Evolutionary conservation across 1,140 invertebrate species (phyloP).

Genomic region (Phocides pigmalion): DNA sequence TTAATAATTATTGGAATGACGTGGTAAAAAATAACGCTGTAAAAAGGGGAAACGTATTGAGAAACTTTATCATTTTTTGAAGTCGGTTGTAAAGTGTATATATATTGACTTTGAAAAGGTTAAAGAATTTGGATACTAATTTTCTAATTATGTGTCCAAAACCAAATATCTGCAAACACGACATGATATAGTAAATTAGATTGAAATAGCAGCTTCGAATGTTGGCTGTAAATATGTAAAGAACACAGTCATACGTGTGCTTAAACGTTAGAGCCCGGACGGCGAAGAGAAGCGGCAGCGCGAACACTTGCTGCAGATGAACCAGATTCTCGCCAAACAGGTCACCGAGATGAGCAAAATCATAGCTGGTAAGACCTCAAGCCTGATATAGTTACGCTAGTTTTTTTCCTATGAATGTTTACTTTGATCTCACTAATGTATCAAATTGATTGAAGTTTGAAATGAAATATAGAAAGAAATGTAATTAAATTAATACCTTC

Average conservation of each 20-base stretch:
- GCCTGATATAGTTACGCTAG: slow-evolving; percentile 43
- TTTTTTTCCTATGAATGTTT: slow-evolving; percentile 27
- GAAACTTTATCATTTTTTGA: too few relatives aligned
- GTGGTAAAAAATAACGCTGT: too few relatives aligned
- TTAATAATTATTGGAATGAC: too few relatives aligned
- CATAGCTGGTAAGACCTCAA: slow-evolving; percentile 90
- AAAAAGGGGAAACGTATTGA: too few relatives aligned
- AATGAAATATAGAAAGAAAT: too few relatives aligned
- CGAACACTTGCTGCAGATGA: slow-evolving; percentile 93
- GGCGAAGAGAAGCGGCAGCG: slow-evolving; percentile 93
- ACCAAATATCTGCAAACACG: slow-evolving; percentile 45
- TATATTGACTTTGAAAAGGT: too few relatives aligned
- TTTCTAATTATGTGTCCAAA: neutral
- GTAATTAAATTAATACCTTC: too few relatives aligned
- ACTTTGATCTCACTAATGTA: neutral
- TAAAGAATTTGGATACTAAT: too few relatives aligned
- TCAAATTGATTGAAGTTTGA: neutral
- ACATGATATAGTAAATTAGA: slow-evolving; percentile 42
- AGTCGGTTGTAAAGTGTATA: too few relatives aligned
- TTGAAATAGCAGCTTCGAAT: slow-evolving; percentile 67
- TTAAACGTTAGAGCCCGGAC: slow-evolving; percentile 85
- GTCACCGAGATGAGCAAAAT: slow-evolving; percentile 97
- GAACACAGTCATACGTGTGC: slow-evolving; percentile 63
- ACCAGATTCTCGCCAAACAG: slow-evolving; percentile 96
- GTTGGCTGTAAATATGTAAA: slow-evolving; percentile 72